Evolutionary conservation across 2,797 vertebrate species (phyloP), one percentile per base, ranked within the genome.

Genomic region (Zenarchopterus dispar): DNA sequence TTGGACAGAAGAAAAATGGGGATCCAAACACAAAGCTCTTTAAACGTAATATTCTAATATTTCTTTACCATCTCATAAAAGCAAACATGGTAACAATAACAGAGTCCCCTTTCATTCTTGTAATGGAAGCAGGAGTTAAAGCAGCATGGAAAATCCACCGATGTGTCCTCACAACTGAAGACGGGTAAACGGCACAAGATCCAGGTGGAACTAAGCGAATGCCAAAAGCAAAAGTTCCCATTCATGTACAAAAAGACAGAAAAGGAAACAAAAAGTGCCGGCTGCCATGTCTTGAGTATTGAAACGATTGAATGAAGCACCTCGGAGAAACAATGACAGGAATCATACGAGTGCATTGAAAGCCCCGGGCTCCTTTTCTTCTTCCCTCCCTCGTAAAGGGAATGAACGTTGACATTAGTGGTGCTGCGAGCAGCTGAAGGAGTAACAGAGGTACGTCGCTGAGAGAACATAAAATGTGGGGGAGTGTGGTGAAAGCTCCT

Each of bases 381-480:
- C 63, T 62, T 52, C 64, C 52, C 47, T 76, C 39, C 58, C 51
- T 61, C 16, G 56, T 66, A 73, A 73, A 70, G 69, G 51, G 41
- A 70, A 62, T 62, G 70, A 77, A 64, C 51, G 60, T 62, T 61
- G 54, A 62, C 67, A 75, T 75, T 36, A 33, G 36, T 39, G 39
- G 53, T 47, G 56, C 57, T 64, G 67, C 63, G 52, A 82, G 74
- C 74, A 73, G 72, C 78, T 76, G 26, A 31, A 33, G 59, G 66
- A 64, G 50, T 74, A 79, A 79, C 67, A 63, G 13, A 77, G 64
- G 66, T 52, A 75, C 63, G 66, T 56, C 41, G 53, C 57, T 23
- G 24, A 80, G 66, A 63, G 91, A 92, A 91, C 85, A 88, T 91
- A 88, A 92, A 91, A 91, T 88, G 91, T 90, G 91, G 91, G 91